Evolutionary conservation across 2,888 invertebrate species (phyloP).

Genomic region (Theretra japonica): DNA sequence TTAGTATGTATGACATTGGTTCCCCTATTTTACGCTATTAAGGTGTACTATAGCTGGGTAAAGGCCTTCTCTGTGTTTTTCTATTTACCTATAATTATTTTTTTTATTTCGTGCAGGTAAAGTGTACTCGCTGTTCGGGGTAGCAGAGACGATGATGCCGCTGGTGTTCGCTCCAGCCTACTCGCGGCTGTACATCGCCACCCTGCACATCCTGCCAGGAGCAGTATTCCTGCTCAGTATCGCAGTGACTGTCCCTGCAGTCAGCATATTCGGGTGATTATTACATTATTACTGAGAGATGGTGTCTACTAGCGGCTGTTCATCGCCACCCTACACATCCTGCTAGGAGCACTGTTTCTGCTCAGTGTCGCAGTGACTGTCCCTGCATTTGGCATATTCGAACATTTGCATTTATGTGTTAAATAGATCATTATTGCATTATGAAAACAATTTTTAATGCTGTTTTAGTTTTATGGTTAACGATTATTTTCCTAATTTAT

Average conservation of each 20-base stretch:
- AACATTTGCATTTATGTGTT: too few relatives aligned
- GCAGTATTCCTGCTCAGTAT: constrained; percentile 88
- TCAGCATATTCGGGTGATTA: constrained; percentile 86
- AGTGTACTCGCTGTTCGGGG: constrained; percentile 89
- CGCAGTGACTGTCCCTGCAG: constrained; percentile 86
- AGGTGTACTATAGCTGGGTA: too few relatives aligned
- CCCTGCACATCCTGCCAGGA: constrained; percentile 87
- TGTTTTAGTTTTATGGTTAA: too few relatives aligned
- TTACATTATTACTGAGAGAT: not conserved
- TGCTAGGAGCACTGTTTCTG: constrained; percentile 89
- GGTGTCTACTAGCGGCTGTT: constrained; percentile 69
- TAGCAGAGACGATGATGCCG: constrained; percentile 89
- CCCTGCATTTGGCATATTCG: constrained; percentile 87
- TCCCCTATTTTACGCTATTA: too few relatives aligned
- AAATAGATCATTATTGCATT: constrained; percentile 69
- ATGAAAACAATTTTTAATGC: too few relatives aligned
- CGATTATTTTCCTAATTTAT: not conserved
- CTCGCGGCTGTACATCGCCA: constrained; percentile 87
- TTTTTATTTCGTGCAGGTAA: constrained; percentile 81
- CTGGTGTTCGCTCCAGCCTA: constrained; percentile 89
- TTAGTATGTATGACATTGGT: too few relatives aligned
- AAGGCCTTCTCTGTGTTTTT: too few relatives aligned
- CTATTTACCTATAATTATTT: too few relatives aligned
- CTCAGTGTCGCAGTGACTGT: constrained; percentile 87
- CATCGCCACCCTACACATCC: constrained; percentile 85